Evolutionary conservation across 2,113 vertebrate genomes (phyloP).

Genomic region (Phodopus roborovskii): DNA sequence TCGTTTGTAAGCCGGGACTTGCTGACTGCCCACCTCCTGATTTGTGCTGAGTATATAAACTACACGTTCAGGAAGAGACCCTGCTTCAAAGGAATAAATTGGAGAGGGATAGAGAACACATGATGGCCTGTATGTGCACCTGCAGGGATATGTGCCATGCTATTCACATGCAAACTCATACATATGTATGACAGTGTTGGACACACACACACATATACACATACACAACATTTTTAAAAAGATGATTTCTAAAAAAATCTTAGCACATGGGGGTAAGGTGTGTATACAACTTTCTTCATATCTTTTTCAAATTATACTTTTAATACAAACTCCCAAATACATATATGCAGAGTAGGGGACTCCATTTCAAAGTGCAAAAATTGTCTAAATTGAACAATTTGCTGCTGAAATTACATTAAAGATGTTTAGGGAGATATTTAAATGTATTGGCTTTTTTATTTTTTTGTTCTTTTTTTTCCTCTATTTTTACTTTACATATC

Average conservation of each 20-base stretch:
- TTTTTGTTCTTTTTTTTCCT: too few species aligned
- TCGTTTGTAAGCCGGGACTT: not conserved
- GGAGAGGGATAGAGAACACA: too few species aligned
- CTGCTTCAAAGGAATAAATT: not conserved
- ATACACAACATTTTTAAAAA: not conserved
- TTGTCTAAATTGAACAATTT: conserved; percentile 40
- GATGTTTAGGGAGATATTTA: conserved; percentile 12
- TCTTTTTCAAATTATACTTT: conserved; percentile 40
- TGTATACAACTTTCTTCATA: not conserved
- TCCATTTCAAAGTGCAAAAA: conserved; percentile 37
- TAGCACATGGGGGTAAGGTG: not conserved
- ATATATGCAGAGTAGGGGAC: conserved; percentile 5
- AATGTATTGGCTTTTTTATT: too few species aligned
- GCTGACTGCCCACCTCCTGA: not conserved
- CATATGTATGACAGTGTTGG: too few species aligned
- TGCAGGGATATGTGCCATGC: too few species aligned
- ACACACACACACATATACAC: fast-evolving
- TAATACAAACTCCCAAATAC: conserved; percentile 26
- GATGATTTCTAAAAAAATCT: not conserved
- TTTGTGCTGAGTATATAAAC: too few species aligned
- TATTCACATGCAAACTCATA: not conserved
- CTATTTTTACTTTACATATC: too few species aligned
- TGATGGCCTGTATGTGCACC: not conserved
- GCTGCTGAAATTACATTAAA: conserved; percentile 49
- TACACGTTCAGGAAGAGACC: not conserved